Evolutionary conservation across 2,113 vertebrate genomes (phyloP), one percentile per base, ranked within the genome.

Genomic region (Brachyistius frenatus): DNA sequence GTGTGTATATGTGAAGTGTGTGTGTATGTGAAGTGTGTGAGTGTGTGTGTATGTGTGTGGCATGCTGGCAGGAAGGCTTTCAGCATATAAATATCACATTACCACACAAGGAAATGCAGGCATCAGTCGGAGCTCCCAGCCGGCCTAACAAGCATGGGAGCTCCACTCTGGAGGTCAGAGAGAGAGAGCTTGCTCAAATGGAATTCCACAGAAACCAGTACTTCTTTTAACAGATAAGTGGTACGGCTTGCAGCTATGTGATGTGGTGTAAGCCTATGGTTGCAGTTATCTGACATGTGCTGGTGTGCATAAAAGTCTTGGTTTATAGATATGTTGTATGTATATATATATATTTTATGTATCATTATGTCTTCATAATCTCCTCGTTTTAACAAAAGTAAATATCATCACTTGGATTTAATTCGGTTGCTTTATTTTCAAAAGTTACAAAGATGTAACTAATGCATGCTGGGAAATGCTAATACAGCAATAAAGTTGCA

Each of bases 51-150:
- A 80, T 76, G 81, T 87, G 91, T 84, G 89, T 56, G 89, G 85
- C 85, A 81, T 75, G 81, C 84, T 88, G 84, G 91, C 88, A 94
- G 89, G 88, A 92, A 90, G 85, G 91, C 87, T 94, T 92, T 89
- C 91, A 92, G 92, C 86, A 90, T 94, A 94, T 93, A 95, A 94
- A 94, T 95, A 95, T 95, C 91, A 90, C 94, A 95, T 95, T 94
- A 95, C 93, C 89, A 89, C 94, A 95, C 85, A 93, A 94, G 93
- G 93, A 94, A 94, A 88, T 81, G 50, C 87, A 91, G 89, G 88
- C 91, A 93, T 93, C 90, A 92, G 87, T 86, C 85, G 66, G 84
- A 88, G 89, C 87, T 85, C 84, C 87, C 91, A 90, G 81, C 83
- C 49, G 62, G 90, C 86, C 79, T 94, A 93, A 94, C 90, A 91